A percentile compares a stretch with the other conserved stretches of the same genome.
Evolutionary conservation across 2,888 invertebrate species (phyloP).

Genomic region (Odiellus spinosus): DNA sequence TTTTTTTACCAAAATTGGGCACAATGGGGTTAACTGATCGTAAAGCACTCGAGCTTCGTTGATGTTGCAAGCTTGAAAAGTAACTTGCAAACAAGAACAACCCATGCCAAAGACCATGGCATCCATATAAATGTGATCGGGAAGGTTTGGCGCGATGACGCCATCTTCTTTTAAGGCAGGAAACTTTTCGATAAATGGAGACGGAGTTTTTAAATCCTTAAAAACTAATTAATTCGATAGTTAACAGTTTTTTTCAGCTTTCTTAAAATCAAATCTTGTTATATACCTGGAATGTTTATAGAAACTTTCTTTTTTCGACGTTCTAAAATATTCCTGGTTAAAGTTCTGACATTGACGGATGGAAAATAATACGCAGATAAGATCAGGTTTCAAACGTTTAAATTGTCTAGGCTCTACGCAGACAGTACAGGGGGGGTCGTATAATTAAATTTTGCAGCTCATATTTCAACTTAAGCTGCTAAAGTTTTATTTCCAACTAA

Average conservation of each 20-base stretch:
- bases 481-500: too few relatives aligned
- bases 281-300: constrained; percentile 83
- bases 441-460: too few relatives aligned
- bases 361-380: background rate
- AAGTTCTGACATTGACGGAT: constrained; percentile 38
- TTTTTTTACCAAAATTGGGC: constrained; percentile 70
- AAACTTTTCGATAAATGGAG: constrained; percentile 54
- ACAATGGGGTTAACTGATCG: constrained; percentile 89
- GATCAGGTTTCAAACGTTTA: constrained; percentile 1
- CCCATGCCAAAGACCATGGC: constrained; percentile 99
- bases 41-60: constrained; percentile 87
- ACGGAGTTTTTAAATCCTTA: constrained; percentile 68
- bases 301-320: constrained; percentile 86
- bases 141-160: constrained; percentile 48
- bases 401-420: background rate
- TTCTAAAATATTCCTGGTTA: constrained; percentile 80
- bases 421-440: too few relatives aligned
- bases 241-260: background rate
- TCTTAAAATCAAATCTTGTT: background rate
- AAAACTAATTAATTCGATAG: constrained; percentile 46
- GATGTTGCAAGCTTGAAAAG: constrained; percentile 93
- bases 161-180: constrained; percentile 44
- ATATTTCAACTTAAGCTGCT: too few relatives aligned
- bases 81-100: constrained; percentile 87
- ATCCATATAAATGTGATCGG: constrained; percentile 93